Evolutionary conservation across 2,113 vertebrate genomes (phyloP).

Genomic region (Strigops habroptila): DNA sequence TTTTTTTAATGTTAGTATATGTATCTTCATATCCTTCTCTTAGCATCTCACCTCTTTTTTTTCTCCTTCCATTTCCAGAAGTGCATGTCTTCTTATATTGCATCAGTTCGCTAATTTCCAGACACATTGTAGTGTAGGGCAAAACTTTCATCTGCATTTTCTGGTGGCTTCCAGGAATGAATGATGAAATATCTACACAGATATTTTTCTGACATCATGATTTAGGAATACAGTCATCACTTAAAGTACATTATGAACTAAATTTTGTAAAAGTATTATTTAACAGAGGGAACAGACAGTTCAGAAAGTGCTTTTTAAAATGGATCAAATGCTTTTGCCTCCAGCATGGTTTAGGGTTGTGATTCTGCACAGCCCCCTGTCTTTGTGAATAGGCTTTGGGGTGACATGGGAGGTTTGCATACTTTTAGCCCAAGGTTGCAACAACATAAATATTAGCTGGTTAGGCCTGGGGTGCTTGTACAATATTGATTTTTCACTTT

Average conservation of each 20-base stretch:
- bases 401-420: background rate
- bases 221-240: background rate
- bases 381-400: background rate
- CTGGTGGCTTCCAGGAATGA: conserved; percentile 25
- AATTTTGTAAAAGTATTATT: background rate
- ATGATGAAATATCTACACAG: background rate
- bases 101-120: conserved; percentile 26
- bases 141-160: conserved; percentile 29
- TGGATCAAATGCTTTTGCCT: background rate
- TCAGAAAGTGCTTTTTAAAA: background rate
- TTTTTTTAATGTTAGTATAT: background rate
- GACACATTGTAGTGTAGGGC: background rate
- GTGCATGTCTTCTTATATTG: background rate
- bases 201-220: background rate
- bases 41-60: background rate
- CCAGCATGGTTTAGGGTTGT: background rate
- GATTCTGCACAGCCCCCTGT: background rate
- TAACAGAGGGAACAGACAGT: background rate
- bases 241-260: background rate
- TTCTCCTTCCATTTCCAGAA: background rate
- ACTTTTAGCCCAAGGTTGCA: background rate
- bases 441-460: background rate
- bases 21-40: background rate
- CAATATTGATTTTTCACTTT: background rate
- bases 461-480: background rate